Conservation (phyloP, 2,113 vertebrate genomes). For the Sigmodon hispidus region DNA sequence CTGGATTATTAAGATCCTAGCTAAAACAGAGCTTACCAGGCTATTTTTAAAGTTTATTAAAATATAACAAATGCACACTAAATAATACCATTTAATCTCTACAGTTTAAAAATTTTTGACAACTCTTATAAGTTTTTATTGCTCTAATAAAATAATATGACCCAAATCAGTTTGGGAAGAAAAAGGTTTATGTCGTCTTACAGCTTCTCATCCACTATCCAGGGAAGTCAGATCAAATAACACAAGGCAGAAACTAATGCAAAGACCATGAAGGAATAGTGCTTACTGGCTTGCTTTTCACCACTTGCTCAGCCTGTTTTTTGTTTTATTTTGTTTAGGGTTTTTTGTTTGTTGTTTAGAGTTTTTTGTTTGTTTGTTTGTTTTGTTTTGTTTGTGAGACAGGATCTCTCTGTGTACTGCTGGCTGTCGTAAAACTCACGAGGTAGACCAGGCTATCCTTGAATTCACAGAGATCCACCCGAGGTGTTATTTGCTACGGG, state of each 20-base stretch:
- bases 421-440: not conserved
- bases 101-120: not conserved
- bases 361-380: not conserved
- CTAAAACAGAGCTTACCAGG: not conserved
- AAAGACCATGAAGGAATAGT: not conserved
- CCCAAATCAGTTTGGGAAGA: not conserved
- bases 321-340: not conserved
- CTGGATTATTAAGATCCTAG: not conserved
- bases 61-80: not conserved
- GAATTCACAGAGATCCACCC: not conserved
- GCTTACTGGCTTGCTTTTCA: no score
- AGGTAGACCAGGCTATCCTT: not conserved
- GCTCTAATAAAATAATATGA: not conserved
- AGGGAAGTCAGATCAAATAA: not conserved
- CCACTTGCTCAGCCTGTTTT: not conserved
- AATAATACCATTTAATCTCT: not conserved
- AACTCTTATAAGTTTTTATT: not conserved
- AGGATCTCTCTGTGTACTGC: not conserved
- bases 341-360: not conserved
- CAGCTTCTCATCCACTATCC: not conserved
- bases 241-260: not conserved
- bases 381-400: not conserved
- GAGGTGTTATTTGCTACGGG: not conserved
- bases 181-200: not conserved
- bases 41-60: not conserved